These are phyloP conservation scores for Drosophila gaucha DNA, from an alignment of 2,888 invertebrate species.

Conservation along the genomic window DNA sequence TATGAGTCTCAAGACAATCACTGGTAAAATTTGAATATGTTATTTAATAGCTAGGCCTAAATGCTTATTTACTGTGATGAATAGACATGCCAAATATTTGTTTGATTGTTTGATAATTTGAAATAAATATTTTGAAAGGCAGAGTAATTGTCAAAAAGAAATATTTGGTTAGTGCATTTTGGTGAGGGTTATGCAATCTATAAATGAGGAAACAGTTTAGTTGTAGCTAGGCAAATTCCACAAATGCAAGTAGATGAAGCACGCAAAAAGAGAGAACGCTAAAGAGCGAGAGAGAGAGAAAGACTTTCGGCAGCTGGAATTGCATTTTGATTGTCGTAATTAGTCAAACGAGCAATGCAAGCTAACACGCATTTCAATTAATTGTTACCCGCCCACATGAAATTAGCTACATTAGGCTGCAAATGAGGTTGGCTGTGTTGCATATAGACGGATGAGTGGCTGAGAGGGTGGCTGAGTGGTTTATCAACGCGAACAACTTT, in stretches of 20 bases:
- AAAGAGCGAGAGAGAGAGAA: not conserved
- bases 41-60: no score
- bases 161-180: not conserved
- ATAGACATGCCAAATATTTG: not conserved
- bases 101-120: not conserved
- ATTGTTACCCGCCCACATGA: slow-evolving; percentile 23
- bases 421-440: slow-evolving; percentile 16
- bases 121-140: not conserved
- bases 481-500: slow-evolving; percentile 16
- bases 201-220: not conserved
- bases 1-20: no score
- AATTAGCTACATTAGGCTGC: slow-evolving; percentile 51
- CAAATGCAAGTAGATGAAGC: not conserved
- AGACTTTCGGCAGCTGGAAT: slow-evolving; percentile 15
- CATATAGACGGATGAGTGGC: not conserved
- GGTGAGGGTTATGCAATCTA: not conserved
- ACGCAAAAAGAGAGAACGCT: no score
- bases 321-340: slow-evolving; percentile 52
- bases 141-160: not conserved
- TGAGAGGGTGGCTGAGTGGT: slow-evolving; percentile 1
- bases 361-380: slow-evolving; percentile 54
- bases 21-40: no score
- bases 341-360: slow-evolving; percentile 21
- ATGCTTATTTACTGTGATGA: not conserved
- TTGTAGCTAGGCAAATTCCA: not conserved